phyloP scores from a whole-genome alignment of 2,888 invertebrate genomes.

The Caenorhabditis virilis region DNA sequence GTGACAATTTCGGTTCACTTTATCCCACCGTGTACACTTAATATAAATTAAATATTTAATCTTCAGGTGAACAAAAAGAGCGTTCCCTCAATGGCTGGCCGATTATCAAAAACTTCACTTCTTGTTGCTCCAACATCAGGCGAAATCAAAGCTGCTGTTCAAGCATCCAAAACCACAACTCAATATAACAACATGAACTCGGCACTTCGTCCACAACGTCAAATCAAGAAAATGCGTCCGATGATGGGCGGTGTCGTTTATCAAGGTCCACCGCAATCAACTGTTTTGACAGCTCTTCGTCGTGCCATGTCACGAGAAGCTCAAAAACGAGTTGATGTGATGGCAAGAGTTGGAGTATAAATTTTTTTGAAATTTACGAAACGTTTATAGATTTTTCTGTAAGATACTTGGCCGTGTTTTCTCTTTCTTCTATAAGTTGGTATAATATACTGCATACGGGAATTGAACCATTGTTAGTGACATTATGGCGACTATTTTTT shows the following conservation, averaged over 20 bases:
- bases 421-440: too few species aligned
- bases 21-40: too few species aligned
- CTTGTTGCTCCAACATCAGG: conserved; percentile 50
- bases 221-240: conserved; percentile 2
- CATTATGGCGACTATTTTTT: too few species aligned
- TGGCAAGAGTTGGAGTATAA: too few species aligned
- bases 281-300: conserved; percentile 47
- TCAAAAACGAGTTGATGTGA: conserved; percentile 32
- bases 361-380: too few species aligned
- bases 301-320: conserved; percentile 47
- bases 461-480: too few species aligned
- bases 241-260: conserved; percentile 9
- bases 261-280: conserved; percentile 18
- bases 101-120: conserved; percentile 51
- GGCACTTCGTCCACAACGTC: conserved; percentile 28
- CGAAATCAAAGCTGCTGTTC: conserved; percentile 52
- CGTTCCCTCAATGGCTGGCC: not conserved
- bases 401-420: too few species aligned
- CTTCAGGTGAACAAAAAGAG: not conserved
- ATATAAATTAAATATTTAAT: not conserved
- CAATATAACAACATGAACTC: conserved; percentile 28
- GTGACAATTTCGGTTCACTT: too few species aligned
- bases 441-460: too few species aligned
- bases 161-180: conserved; percentile 44
- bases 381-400: too few species aligned